Evolutionary conservation across 2,888 invertebrate species (phyloP).

Genomic region (Eretmocerus hayati): DNA sequence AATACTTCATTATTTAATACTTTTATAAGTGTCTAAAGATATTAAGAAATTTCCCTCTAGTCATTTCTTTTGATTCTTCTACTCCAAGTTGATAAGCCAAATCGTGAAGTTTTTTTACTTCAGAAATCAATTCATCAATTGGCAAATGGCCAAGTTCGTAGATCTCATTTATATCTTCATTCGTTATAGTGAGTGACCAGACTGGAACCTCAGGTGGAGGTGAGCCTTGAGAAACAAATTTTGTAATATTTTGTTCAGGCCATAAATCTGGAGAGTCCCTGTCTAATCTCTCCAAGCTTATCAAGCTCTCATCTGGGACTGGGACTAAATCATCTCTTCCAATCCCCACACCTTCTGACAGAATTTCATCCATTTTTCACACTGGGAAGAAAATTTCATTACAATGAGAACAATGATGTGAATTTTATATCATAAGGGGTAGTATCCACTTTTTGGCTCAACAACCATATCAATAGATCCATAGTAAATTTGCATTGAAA

Average conservation of each 20-base stretch:
- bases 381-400: no score
- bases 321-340: conserved; percentile 10
- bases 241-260: conserved; percentile 91
- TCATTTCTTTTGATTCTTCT: conserved; percentile 95
- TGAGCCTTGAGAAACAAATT: conserved; percentile 67
- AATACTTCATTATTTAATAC: background rate
- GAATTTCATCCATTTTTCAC: conserved; percentile 14
- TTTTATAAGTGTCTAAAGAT: conserved; percentile 56
- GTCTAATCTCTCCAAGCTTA: conserved; percentile 86
- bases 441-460: no score
- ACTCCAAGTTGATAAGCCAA: conserved; percentile 88
- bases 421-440: no score
- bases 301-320: conserved; percentile 65
- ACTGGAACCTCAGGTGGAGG: conserved; percentile 57
- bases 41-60: conserved; percentile 87
- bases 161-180: conserved; percentile 67
- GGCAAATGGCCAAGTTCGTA: conserved; percentile 69
- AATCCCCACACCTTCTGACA: conserved; percentile 9
- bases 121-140: conserved; percentile 78
- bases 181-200: conserved; percentile 63
- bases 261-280: conserved; percentile 93
- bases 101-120: conserved; percentile 91
- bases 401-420: no score
- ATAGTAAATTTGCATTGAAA: no score
- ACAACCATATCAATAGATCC: no score